Evolutionary conservation across 2,797 vertebrate genomes (phyloP), one percentile per base, ranked within the genome.

Genomic region (Buceros bicornis): DNA sequence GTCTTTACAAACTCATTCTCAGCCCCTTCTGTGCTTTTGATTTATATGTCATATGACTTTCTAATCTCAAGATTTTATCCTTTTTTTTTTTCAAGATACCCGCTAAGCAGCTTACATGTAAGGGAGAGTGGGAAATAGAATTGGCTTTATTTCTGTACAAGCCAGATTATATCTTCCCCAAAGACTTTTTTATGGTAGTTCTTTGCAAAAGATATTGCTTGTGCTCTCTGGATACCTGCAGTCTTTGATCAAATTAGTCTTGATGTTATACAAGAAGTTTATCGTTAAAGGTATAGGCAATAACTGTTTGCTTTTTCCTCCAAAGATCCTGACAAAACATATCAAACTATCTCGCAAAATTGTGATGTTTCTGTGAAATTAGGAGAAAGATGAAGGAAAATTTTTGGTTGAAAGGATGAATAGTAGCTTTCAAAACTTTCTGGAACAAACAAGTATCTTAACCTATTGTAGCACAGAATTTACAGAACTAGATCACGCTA

Each of bases 1-100:
- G 91, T 94, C 89, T 95, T 92, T 93, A 95, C 89, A 97, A 97
- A 97, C 94, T 91, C 57, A 81, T 90, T 92, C 93, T 94, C 83
- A 88, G 5, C 37, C 73, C 45, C 56, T 91, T 91, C 37, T 66
- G 48, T 89, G 95, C 90, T 92, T 96, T 84, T 96, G 85, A 97
- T 92, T 95, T 93, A 92, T 91, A 65, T 43, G 26, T 80, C 93
- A 87, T 73, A 45, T 60, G 60, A 77, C 62, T 92, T 95, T 94
- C 90, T 82, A 95, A 95, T 92, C 84, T 96, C 74, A 51, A 86
- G 56, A 67, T 89, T 93, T 85, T 54, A 82, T 81, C 29, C 26
- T 22, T 81, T 72, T 91, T 90, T 48, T 48, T 48, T 45, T 94
- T 89, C 84, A 8, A 79, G 85, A 93, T 79, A 77, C 12, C 25